These are phyloP conservation scores for Heliangelus exortis DNA, from an alignment of 2,797 vertebrate species.

Conservation along the genomic window DNA sequence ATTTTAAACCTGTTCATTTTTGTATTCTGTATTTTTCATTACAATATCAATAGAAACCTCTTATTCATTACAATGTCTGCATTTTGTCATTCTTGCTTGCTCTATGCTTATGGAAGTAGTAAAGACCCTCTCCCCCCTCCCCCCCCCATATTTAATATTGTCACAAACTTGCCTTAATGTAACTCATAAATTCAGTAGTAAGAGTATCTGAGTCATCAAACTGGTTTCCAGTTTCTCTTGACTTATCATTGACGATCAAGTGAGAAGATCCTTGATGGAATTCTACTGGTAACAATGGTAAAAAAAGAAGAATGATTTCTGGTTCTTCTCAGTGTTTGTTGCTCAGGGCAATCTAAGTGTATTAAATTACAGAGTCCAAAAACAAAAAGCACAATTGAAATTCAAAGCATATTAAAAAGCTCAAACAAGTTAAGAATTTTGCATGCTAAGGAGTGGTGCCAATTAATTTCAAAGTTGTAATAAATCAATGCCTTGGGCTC, in stretches of 20 bases:
- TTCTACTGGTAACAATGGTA: conserved; percentile 55
- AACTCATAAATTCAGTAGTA: conserved; percentile 84
- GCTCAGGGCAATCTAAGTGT: neutral
- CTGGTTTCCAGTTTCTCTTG: conserved; percentile 80
- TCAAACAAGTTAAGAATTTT: neutral
- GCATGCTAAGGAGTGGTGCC: neutral
- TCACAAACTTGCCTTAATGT: conserved; percentile 85
- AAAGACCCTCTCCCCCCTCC: too few relatives aligned
- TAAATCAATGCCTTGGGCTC: neutral
- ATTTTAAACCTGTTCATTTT: neutral
- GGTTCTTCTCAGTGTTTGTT: neutral
- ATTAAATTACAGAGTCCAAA: neutral
- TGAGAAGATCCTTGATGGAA: conserved; percentile 71
- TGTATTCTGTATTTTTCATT: neutral
- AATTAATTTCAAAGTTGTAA: neutral
- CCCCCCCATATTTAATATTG: neutral
- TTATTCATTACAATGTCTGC: neutral
- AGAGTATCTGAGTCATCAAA: conserved; percentile 80
- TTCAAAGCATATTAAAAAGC: neutral
- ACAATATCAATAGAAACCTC: neutral
- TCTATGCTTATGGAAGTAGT: neutral
- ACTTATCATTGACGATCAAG: conserved; percentile 66
- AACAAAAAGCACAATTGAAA: neutral
- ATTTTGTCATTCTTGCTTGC: neutral
- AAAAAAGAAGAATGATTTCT: neutral